Evolutionary conservation across 1,140 invertebrate genomes (phyloP).

Genomic region (Pachyrhynchus sulphureomaculatus): DNA sequence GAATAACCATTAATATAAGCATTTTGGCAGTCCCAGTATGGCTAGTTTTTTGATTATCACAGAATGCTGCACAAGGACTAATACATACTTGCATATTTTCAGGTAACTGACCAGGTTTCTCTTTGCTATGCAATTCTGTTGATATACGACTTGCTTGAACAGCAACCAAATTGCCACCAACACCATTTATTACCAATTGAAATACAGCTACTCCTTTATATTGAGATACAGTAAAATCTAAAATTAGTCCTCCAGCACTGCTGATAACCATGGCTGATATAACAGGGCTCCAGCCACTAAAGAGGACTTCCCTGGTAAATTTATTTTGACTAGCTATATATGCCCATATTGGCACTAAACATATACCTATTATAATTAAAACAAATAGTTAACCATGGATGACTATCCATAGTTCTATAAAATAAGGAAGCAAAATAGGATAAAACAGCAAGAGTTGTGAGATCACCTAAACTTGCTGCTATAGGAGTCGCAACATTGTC

Average conservation of each 20-base stretch:
- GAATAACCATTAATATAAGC: slow-evolving; percentile 77
- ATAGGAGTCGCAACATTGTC: slow-evolving; percentile 97
- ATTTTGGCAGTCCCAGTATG: slow-evolving; percentile 76
- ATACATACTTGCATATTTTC: slow-evolving; percentile 63
- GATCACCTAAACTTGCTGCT: slow-evolving; percentile 91
- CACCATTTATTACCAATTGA: slow-evolving; percentile 87
- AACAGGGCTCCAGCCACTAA: slow-evolving; percentile 82
- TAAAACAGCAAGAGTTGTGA: slow-evolving; percentile 83
- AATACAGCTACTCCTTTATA: slow-evolving; percentile 85
- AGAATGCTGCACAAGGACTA: slow-evolving; percentile 63
- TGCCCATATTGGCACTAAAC: slow-evolving; percentile 76
- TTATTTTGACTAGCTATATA: slow-evolving; percentile 75
- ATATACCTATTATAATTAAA: slow-evolving; percentile 64
- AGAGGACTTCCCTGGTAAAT: slow-evolving; percentile 74
- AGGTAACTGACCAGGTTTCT: slow-evolving; percentile 57
- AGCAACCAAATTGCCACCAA: slow-evolving; percentile 91
- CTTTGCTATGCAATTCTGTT: slow-evolving; percentile 77
- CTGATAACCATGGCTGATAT: slow-evolving; percentile 85
- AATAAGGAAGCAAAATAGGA: slow-evolving; percentile 76
- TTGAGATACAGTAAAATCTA: slow-evolving; percentile 76
- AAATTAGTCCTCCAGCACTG: slow-evolving; percentile 74
- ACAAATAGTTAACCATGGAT: slow-evolving; percentile 65
- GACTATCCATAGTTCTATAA: slow-evolving; percentile 64
- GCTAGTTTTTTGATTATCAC: slow-evolving; percentile 55
- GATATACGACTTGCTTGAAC: slow-evolving; percentile 92